Evolutionary conservation across 2,113 vertebrate species (phyloP).

Genomic region (Oceanodroma tethys): DNA sequence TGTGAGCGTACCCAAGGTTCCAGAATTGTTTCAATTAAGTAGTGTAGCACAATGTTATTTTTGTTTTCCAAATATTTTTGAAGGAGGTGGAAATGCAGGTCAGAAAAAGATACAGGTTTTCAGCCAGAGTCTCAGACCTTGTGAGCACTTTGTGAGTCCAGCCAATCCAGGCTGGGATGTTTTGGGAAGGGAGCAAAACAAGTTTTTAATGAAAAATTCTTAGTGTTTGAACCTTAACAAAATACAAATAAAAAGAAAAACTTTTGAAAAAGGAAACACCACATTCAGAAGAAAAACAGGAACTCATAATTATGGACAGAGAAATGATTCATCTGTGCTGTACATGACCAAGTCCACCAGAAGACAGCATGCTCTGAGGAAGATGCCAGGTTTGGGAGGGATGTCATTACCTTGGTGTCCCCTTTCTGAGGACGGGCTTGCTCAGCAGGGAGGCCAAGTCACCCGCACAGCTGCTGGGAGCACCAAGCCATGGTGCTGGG

Average conservation of each 20-base stretch:
- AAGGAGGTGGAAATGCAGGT: not conserved
- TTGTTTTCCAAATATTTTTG: not conserved
- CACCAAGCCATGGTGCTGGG: not conserved
- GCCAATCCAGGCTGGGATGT: not conserved
- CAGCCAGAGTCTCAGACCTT: not conserved
- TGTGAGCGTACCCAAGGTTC: not conserved
- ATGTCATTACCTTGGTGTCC: rapidly evolving
- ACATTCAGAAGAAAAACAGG: not conserved
- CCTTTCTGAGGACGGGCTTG: not conserved
- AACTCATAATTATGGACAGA: not conserved
- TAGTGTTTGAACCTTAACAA: not conserved
- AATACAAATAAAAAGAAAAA: not conserved
- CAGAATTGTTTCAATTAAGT: not conserved
- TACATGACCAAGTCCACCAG: not conserved
- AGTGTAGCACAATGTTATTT: not conserved
- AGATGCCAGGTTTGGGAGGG: not conserved
- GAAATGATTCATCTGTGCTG: not conserved
- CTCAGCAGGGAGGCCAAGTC: not conserved
- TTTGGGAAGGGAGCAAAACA: not conserved
- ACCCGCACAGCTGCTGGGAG: not conserved
- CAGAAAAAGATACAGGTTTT: not conserved
- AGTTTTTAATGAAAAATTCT: not conserved
- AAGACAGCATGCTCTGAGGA: not conserved
- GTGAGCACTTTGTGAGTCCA: not conserved
- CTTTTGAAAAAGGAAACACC: not conserved